Base-by-base conservation (phyloP, 2,797 vertebrate genomes). In the Moxostoma hubbsi region DNA sequence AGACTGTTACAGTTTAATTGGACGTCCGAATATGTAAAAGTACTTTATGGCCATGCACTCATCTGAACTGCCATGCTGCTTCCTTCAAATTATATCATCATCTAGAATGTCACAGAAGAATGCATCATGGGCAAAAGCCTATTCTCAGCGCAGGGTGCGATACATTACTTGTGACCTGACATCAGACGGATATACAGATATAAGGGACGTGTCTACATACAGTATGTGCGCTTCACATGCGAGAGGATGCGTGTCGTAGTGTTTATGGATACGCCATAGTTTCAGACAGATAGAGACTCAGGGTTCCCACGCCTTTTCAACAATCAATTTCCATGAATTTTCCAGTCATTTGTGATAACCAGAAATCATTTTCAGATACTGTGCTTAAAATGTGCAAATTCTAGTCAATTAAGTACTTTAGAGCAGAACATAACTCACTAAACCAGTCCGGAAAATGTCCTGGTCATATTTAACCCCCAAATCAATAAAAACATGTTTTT, bases 111-210 rank as follows among this genome's bases (percentile, higher is more conserved):
- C 7, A 49, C 64, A 24, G 58, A 18, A 36, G 13, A 77, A 59
- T 79, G 50, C 50, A 79, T 72, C 46, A 77, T 70, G 57, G 49
- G 75, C 24, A 77, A 71, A 78, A 49, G 43, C 58, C 68, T 79
- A 57, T 69, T 53, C 55, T 61, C 55, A 77, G 55, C 24, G 9
- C 75, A 53, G 43, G 64, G 55, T 63, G 75, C 2, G 47, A 63
- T 57, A 50, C 71, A 68, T 68, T 24, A 50, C 49, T 43, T 24
- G 58, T 63, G 76, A 73, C 46, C 70, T 61, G 75, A 78, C 57
- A 63, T 78, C 66, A 78, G 57, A 70, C 57, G 8, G 11, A 63
- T 24, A 70, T 54, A 71, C 50, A 70, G 50, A 63, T 70, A 78
- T 61, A 77, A n/a, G 68, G 18, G 46, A 77, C 1, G 58, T 47